Percentiles rank a stretch among this genome's conserved stretches.
These are phyloP conservation scores for Hypselothyrea guttata DNA, from an alignment of 2,888 invertebrate genomes.

Conservation along the genomic window DNA sequence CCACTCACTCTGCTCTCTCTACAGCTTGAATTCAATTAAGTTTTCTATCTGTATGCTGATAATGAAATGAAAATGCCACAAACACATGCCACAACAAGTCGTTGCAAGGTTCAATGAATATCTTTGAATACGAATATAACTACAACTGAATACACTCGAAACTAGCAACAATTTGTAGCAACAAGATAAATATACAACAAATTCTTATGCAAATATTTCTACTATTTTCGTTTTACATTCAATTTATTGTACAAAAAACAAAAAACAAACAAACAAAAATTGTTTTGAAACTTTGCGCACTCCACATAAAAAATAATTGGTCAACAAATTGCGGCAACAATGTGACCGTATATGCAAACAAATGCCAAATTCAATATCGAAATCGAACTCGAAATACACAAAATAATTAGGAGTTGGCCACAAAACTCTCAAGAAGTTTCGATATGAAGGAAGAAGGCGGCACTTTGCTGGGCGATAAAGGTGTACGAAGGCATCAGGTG, in stretches of 20 bases:
- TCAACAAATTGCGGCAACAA: conserved; percentile 34
- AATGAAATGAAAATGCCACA: background rate
- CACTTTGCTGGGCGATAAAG: conserved; percentile 87
- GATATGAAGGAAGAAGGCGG: conserved; percentile 94
- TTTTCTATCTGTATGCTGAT: conserved; percentile 48
- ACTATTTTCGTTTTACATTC: conserved; percentile 72
- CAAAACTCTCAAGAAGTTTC: conserved; percentile 93
- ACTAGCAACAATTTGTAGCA: conserved; percentile 39
- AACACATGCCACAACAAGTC: conserved; percentile 21
- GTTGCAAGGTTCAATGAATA: conserved; percentile 14
- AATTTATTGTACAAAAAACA: conserved; percentile 54
- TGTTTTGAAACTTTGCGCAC: conserved; percentile 60
- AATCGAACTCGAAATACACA: conserved; percentile 28
- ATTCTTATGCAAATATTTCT: conserved; percentile 77
- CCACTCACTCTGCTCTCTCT: conserved; percentile 13
- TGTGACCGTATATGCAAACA: conserved; percentile 46
- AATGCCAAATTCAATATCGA: conserved; percentile 25
- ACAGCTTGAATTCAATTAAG: conserved; percentile 51
- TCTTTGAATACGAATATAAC: conserved; percentile 8
- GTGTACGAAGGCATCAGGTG: conserved; percentile 86
- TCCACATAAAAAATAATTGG: conserved; percentile 46
- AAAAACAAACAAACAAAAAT: conserved; percentile 40
- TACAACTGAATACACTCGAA: conserved; percentile 31
- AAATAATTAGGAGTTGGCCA: conserved; percentile 89
- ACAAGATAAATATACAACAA: conserved; percentile 48